A percentile compares a stretch with the other conserved stretches of the same genome.
Evolutionary conservation across 1,140 invertebrate genomes (phyloP).

Genomic region (Metaphire vulgaris): DNA sequence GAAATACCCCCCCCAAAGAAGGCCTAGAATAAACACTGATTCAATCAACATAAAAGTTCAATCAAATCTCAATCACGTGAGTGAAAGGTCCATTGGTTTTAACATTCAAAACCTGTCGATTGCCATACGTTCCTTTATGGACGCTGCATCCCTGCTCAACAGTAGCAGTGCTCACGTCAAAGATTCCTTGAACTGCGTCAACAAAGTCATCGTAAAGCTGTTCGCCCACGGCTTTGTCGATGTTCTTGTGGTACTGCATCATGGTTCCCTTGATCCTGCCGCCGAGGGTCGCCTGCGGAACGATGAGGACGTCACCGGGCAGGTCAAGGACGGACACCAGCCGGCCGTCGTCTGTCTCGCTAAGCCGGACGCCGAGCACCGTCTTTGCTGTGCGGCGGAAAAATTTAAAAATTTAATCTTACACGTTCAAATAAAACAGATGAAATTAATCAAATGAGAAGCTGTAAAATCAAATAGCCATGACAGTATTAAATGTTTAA

Average conservation of each 20-base stretch:
- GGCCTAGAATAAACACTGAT: too few relatives aligned
- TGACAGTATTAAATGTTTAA: not conserved
- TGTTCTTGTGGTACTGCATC: conserved; percentile 54
- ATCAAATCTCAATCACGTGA: too few relatives aligned
- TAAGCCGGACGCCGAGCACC: conserved; percentile 44
- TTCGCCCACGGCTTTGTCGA: conserved; percentile 48
- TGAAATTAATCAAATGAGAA: not conserved
- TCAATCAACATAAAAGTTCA: too few relatives aligned
- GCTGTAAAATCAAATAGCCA: not conserved
- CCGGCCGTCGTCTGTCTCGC: conserved; percentile 39
- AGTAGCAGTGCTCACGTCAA: too few relatives aligned
- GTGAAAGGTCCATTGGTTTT: too few relatives aligned
- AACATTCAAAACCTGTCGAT: too few relatives aligned
- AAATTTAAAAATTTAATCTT: not conserved
- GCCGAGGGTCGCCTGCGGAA: conserved; percentile 55
- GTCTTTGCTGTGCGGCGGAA: conserved; percentile 44
- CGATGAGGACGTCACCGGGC: conserved; percentile 51
- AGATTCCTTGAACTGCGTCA: too few relatives aligned
- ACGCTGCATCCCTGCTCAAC: too few relatives aligned
- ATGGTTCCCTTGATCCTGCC: conserved; percentile 51
- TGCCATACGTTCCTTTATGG: too few relatives aligned
- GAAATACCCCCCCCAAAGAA: too few relatives aligned
- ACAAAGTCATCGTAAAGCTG: conserved; percentile 47
- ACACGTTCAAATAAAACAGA: not conserved
- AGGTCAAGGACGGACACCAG: conserved; percentile 46